Percentiles rank a stretch among this genome's conserved stretches.
phyloP scores from a whole-genome alignment of 2,797 vertebrate species.

The Myiotriccus ornatus region DNA sequence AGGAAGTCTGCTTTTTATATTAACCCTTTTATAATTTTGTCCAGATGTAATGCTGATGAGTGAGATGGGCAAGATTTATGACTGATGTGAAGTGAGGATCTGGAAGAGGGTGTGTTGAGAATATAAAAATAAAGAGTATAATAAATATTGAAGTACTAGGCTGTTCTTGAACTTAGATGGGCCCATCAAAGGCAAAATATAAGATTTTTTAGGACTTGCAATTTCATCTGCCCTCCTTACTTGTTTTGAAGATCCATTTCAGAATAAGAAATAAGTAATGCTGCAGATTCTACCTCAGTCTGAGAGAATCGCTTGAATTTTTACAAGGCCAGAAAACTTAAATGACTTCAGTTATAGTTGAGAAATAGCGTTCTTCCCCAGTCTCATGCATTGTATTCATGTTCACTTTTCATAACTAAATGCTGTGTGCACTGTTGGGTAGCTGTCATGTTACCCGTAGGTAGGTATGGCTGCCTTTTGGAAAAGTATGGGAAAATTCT shows the following conservation, averaged over 20 bases:
- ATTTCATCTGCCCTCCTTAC: background rate
- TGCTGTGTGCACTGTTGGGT: background rate
- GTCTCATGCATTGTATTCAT: background rate
- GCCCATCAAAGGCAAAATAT: constrained; percentile 13
- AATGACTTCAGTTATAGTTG: background rate
- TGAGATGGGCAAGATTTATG: constrained; percentile 49
- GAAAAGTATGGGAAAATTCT: background rate
- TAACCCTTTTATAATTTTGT: constrained; percentile 52
- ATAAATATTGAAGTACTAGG: constrained; percentile 20
- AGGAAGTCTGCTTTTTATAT: constrained; percentile 17
- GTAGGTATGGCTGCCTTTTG: background rate
- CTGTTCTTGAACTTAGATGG: background rate
- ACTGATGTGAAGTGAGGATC: constrained; percentile 9
- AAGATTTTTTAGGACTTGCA: constrained; percentile 21
- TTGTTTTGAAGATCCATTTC: constrained; percentile 33
- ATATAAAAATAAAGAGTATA: constrained; percentile 49
- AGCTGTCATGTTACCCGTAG: background rate
- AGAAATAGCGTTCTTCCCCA: background rate
- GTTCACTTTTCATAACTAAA: background rate
- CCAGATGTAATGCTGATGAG: constrained; percentile 30
- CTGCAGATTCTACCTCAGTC: background rate
- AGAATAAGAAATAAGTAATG: background rate
- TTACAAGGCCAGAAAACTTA: background rate
- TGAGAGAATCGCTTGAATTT: background rate
- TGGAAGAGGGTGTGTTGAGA: constrained; percentile 4